Evolutionary conservation across 2,888 invertebrate genomes (phyloP), one percentile per base, ranked within the genome.

Genomic region (Acanthoscelides obtectus): DNA sequence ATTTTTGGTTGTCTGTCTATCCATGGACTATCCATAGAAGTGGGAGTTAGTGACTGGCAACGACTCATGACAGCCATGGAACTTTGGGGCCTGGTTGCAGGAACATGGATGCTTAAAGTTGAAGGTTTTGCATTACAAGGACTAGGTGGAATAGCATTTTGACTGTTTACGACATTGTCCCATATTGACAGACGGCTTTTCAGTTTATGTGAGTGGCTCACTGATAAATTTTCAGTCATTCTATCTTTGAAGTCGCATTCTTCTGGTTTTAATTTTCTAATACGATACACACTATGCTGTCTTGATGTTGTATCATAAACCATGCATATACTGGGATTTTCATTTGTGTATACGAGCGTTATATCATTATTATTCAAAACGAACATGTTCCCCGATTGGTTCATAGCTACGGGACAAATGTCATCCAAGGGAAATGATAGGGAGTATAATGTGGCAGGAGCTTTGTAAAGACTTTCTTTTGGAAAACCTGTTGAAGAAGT

Each of bases 401-500:
- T 93, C 74, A 92, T 88, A 6, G 94, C 86, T 63, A 97, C 90
- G 0, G 97, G 97, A 71, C 93, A 92, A 22, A 96, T 92, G 86
- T 98, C 97, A 84, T 98, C 95, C 70, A 97, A 86, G 0, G 97
- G 97, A 88, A 97, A 96, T 0, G 93, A 89, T 72, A 98, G 86
- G 8, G 96, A 95, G 84, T 95, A 98, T 68, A 97, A 88, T 0
- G 93, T 91, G 0, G 97, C 94, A 81, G 94, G 87, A 0, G 87
- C 86, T 69, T 89, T 87, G 69, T 73, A 75, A 27, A 77, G 72
- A 70, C 69, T 73, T 22, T 77, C 75, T 68, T 73, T 77, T n/a
- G 75, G 68, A 69, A 73, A 72, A 74, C 76, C 75, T 75, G 70
- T 45, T 45, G 45, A 17, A 45, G 12, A 45, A 45, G 17, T 45